These are phyloP conservation scores for Rana temporaria DNA, from an alignment of 2,113 vertebrate genomes.

Conservation along the genomic window DNA sequence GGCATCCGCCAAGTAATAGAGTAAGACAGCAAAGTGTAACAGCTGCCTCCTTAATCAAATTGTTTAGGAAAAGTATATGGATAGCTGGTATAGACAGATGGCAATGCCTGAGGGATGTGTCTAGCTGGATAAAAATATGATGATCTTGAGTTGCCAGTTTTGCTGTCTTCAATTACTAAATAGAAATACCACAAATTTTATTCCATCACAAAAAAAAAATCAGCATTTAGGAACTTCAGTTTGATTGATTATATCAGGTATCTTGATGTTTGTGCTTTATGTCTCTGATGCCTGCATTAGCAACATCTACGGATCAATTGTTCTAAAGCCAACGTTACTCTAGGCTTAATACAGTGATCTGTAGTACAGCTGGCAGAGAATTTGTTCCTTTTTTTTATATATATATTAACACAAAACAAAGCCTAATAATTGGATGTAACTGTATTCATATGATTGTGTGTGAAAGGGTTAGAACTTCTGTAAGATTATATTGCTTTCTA, in stretches of 20 bases:
- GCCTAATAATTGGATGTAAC: no score
- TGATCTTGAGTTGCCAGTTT: constrained; percentile 23
- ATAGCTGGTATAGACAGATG: constrained; percentile 42
- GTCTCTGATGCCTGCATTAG: neutral
- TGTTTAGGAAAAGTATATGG: constrained; percentile 46
- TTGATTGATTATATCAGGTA: neutral
- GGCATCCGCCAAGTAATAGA: constrained; percentile 44
- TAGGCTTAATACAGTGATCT: no score
- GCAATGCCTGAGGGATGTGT: constrained; percentile 46
- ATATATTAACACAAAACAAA: no score
- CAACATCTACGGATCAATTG: neutral
- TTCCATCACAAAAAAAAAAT: neutral
- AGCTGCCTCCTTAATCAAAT: constrained; percentile 48
- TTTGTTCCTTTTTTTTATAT: no score
- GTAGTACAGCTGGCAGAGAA: no score
- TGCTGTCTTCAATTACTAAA: constrained; percentile 32
- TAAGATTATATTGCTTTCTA: no score
- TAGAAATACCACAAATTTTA: constrained; percentile 27
- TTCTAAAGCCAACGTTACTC: no score
- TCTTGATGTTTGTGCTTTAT: neutral
- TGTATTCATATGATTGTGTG: no score
- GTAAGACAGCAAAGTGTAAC: constrained; percentile 37
- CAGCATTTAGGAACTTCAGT: neutral
- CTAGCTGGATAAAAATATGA: constrained; percentile 46
- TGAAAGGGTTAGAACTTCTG: no score